Percentiles rank a stretch among this genome's conserved stretches.
These are phyloP conservation scores for Osmoderma eremita DNA, from an alignment of 2,888 invertebrate genomes.

Conservation along the genomic window DNA sequence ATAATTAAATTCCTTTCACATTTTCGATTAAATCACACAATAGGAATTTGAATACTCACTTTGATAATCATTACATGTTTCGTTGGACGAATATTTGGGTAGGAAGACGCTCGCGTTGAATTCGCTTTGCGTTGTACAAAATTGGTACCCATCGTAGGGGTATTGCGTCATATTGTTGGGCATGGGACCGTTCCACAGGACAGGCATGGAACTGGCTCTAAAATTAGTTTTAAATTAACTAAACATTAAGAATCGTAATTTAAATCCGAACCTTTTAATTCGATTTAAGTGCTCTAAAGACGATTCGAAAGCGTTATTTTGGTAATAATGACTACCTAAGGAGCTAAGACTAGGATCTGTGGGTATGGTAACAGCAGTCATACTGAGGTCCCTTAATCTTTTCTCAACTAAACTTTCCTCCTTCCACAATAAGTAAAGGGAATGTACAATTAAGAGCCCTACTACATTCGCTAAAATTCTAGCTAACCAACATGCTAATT, in stretches of 20 bases:
- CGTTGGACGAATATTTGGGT: slow-evolving; percentile 47
- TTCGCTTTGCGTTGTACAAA: slow-evolving; percentile 61
- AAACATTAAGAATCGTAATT: neutral
- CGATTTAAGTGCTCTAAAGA: slow-evolving; percentile 56
- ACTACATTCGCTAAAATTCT: slow-evolving; percentile 63
- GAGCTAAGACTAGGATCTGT: slow-evolving; percentile 52
- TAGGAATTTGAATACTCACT: slow-evolving; percentile 22
- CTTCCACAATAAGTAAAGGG: slow-evolving; percentile 66
- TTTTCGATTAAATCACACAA: neutral
- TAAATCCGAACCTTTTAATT: slow-evolving; percentile 27
- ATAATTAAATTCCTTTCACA: neutral
- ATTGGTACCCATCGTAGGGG: slow-evolving; percentile 59
- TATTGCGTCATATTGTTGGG: slow-evolving; percentile 57
- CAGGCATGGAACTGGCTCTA: slow-evolving; percentile 57
- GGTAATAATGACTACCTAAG: slow-evolving; percentile 57
- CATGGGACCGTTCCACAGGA: slow-evolving; percentile 56
- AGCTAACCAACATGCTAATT: slow-evolving; percentile 65
- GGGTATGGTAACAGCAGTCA: slow-evolving; percentile 58
- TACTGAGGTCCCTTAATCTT: slow-evolving; percentile 64
- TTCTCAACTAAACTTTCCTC: slow-evolving; percentile 65
- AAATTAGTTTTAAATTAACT: slow-evolving; percentile 39
- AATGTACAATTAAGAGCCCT: slow-evolving; percentile 66
- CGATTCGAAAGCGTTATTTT: slow-evolving; percentile 61
- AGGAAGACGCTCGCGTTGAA: slow-evolving; percentile 63
- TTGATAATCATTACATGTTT: slow-evolving; percentile 30